A percentile compares a stretch with the other conserved stretches of the same genome.
These are phyloP conservation scores for Sturnus vulgaris DNA, from an alignment of 2,113 vertebrate genomes.

Conservation along the genomic window DNA sequence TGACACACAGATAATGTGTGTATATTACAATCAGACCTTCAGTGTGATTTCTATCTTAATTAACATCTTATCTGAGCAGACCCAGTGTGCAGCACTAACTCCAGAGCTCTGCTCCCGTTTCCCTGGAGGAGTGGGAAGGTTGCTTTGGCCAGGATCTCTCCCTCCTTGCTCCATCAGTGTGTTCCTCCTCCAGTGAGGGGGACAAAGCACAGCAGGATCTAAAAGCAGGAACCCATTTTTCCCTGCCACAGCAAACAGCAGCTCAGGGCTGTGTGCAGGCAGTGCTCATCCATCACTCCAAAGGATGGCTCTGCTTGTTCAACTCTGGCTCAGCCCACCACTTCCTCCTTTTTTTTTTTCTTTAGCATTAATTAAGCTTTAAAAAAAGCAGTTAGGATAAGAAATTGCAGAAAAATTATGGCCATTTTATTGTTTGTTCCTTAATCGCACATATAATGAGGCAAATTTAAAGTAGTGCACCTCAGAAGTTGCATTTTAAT, in stretches of 20 bases:
- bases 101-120: background rate
- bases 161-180: rapidly evolving
- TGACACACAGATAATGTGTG: background rate
- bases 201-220: background rate
- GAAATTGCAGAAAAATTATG: background rate
- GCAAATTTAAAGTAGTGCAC: slow-evolving; percentile 33
- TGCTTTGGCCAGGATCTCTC: rapidly evolving
- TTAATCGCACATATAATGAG: slow-evolving; percentile 41
- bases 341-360: background rate
- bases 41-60: background rate
- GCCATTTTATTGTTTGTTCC: slow-evolving; percentile 40
- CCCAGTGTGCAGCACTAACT: background rate
- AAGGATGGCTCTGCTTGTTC: background rate
- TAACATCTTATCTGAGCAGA: background rate
- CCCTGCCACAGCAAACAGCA: background rate
- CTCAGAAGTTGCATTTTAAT: slow-evolving; percentile 32
- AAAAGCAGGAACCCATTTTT: background rate
- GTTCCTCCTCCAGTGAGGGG: rapidly evolving
- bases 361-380: slow-evolving; percentile 16
- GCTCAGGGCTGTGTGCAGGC: background rate
- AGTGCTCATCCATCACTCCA: background rate
- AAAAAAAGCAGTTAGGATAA: slow-evolving; percentile 17
- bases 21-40: background rate
- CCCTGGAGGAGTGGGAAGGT: rapidly evolving
- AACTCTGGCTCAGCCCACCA: background rate